Base-by-base conservation (phyloP, 2,797 vertebrate genomes). In the Phalanger gymnotis region DNA sequence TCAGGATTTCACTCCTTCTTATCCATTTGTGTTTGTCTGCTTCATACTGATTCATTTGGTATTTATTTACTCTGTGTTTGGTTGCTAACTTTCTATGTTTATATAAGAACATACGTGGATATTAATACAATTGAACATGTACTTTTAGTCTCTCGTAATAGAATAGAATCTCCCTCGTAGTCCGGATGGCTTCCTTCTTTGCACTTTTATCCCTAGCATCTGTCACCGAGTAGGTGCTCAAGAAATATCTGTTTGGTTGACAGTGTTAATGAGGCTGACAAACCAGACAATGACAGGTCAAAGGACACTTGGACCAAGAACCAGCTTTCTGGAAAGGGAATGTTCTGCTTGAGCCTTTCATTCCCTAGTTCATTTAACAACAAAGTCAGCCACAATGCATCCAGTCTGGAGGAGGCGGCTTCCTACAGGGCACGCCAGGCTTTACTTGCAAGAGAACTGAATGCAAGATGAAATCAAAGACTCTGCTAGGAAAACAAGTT, bases 271-370 rank as follows among this genome's bases (percentile, higher is more conserved):
- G 1, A 12, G 34, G 40, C 0, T 10, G 91, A 55, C 53, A n/a
- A 52, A 53, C 4, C 16, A 16, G 0, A 0, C 5, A 4, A 2
- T 28, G 0, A 40, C 89, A 51, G 51, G 40, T n/a, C 57, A 34
- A 47, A 92, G 52, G 91, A 34, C 10, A 54, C 55, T 2, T 12
- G 4, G 51, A 54, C 81, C n/a, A 54, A 4, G 56, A 47, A 51
- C 10, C 0, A 19, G 28, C 27, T 73, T 87, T 40, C 11, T 22
- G 89, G 92, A 52, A 22, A 47, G 40, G 40, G 40, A 81, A 47
- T n/a, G 4, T 27, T 47, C 73, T 47, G 0, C 22, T 47, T 3
- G 22, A 81, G 73, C 40, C 73, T 73, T 19, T 22, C n/a, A 40
- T 19, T 73, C 5, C 13, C 66, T 13, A 47, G 19, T 25, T 11